Conservation (phyloP, 2,113 vertebrate species). For the Mus spicilegus region DNA sequence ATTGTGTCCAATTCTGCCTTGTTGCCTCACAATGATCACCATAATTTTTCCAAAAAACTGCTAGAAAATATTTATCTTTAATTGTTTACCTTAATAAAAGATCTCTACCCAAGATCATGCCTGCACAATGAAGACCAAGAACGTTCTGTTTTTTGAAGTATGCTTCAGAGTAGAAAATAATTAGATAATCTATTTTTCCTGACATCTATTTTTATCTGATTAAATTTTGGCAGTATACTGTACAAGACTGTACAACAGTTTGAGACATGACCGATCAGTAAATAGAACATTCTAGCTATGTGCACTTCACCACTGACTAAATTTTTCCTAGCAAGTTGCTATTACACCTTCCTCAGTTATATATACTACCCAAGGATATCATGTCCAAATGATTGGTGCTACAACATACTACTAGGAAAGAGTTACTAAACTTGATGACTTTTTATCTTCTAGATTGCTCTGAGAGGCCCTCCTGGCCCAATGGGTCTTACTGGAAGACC, state of each 20-base stretch:
- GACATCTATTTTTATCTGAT: conserved; percentile 11
- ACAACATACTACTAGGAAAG: background rate
- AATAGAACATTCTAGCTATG: background rate
- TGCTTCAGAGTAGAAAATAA: background rate
- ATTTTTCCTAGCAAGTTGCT: background rate
- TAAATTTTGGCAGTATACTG: background rate
- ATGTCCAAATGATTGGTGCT: background rate
- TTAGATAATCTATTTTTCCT: background rate
- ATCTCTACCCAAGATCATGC: background rate
- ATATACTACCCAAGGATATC: background rate
- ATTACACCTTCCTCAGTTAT: background rate
- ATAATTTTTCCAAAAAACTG: background rate
- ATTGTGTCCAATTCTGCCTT: background rate
- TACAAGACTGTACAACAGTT: background rate
- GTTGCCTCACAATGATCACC: background rate
- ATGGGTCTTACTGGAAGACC: conserved; percentile 99
- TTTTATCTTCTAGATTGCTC: conserved; percentile 92
- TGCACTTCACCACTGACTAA: background rate
- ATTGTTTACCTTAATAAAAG: background rate
- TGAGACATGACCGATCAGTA: background rate
- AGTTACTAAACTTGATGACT: conserved; percentile 12
- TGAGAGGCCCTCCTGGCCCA: conserved; percentile 96
- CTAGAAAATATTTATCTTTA: background rate
- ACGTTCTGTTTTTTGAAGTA: background rate
- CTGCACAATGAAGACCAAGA: background rate